Evolutionary conservation across 2,797 vertebrate species (phyloP).

Genomic region (Pitangus sulphuratus): DNA sequence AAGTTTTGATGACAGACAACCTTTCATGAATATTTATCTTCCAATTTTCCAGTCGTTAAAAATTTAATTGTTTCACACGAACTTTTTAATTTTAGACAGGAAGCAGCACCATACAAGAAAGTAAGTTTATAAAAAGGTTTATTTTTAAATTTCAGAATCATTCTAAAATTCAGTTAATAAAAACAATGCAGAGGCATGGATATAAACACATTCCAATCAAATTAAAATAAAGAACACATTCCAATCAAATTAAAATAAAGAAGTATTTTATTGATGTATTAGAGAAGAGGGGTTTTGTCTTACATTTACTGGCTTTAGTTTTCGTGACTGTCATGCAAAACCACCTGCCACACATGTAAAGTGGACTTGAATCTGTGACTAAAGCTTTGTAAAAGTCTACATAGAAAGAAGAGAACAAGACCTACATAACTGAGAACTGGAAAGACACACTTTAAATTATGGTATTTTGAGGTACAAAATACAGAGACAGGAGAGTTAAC

Average conservation of each 20-base stretch:
- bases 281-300: not conserved
- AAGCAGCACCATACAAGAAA: not conserved
- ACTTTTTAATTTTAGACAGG: not conserved
- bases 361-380: not conserved
- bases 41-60: not conserved
- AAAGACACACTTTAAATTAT: not conserved
- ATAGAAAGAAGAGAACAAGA: not conserved
- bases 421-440: not conserved
- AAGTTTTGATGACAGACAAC: not conserved
- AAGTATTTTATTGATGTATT: not conserved
- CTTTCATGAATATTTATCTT: not conserved
- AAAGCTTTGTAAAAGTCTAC: not conserved
- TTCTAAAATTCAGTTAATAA: not conserved
- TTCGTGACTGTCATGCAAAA: not conserved
- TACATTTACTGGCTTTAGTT: not conserved
- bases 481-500: not conserved
- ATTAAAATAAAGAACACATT: not conserved
- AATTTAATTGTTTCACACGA: not conserved
- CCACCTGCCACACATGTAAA: rapidly evolving
- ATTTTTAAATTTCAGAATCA: not conserved
- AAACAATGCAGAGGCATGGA: not conserved
- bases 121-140: not conserved
- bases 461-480: not conserved
- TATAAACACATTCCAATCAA: not conserved
- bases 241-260: not conserved